Evolutionary conservation across 2,888 invertebrate genomes (phyloP).

Genomic region (Ennomos quercinarius): DNA sequence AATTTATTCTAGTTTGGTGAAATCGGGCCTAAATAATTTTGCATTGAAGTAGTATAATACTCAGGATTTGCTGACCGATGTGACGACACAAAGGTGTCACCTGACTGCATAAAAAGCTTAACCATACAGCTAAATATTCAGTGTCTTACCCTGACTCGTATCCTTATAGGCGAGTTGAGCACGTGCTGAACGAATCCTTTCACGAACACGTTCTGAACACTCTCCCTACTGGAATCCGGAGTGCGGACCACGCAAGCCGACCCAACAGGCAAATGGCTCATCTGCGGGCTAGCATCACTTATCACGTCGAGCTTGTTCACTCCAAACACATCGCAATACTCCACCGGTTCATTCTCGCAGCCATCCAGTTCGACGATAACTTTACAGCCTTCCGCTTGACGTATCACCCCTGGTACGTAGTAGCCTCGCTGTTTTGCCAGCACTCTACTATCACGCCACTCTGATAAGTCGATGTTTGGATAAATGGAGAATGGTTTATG

Average conservation of each 20-base stretch:
- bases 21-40: too few species aligned
- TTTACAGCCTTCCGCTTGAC: slow-evolving; percentile 88
- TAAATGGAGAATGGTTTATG: slow-evolving; percentile 79
- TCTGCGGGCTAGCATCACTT: slow-evolving; percentile 95
- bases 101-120: too few species aligned
- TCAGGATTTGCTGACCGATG: too few species aligned
- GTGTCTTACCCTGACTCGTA: slow-evolving; percentile 77
- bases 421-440: slow-evolving; percentile 93
- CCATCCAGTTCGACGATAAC: slow-evolving; percentile 94
- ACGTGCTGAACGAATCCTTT: slow-evolving; percentile 91
- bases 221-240: slow-evolving; percentile 83
- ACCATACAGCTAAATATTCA: too few species aligned
- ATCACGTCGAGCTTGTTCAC: slow-evolving; percentile 94
- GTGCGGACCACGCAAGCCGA: slow-evolving; percentile 93
- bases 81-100: too few species aligned
- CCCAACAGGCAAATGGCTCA: slow-evolving; percentile 91
- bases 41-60: too few species aligned
- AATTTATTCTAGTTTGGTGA: too few species aligned
- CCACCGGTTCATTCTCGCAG: slow-evolving; percentile 88
- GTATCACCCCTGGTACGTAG: slow-evolving; percentile 95
- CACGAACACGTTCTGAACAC: slow-evolving; percentile 91
- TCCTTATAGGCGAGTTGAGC: slow-evolving; percentile 77
- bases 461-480: slow-evolving; percentile 92
- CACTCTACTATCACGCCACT: slow-evolving; percentile 97
- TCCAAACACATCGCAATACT: slow-evolving; percentile 92